Evolutionary conservation across 2,797 vertebrate species (phyloP), one percentile per base, ranked within the genome.

Genomic region (Neopelma chrysocephalum): DNA sequence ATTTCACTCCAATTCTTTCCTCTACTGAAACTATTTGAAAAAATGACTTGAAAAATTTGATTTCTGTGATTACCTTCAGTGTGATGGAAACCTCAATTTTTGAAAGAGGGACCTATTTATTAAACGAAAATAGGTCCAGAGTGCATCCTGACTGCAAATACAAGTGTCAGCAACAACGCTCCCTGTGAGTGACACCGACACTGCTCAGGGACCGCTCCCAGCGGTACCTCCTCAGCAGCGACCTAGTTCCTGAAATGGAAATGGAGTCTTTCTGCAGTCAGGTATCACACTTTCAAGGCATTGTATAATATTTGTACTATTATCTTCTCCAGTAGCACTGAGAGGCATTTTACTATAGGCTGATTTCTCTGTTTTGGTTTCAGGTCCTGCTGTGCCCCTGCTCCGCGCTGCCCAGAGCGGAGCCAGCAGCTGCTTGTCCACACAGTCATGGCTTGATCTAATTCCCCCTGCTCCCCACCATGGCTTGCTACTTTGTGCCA

Each of bases 1-100:
- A 92, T 94, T 95, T 93, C 79, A 72, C 14, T 95, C 58, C 61
- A 90, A 89, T 95, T 95, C 86, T 80, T 93, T 95, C 43, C 62
- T 89, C 83, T 84, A 54, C 90, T 76, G 82, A 84, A 95, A 94
- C 57, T 91, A 78, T 86, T 93, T 65, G 76, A 93, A 93, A 89
- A 96, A 94, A 95, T 89, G 2, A 91, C 82, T 91, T 88, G 61
- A 75, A 93, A 95, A 92, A 31, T 93, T 90, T 95, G 34, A 70
- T 95, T 95, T 86, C 66, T 79, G 58, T 47, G 54, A 95, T 95
- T 91, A 58, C 92, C 69, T 81, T 83, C 61, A 36, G 61, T 72
- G 72, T 54, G 77, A 95, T 58, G 19, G 66, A 90, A 86, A 87
- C 62, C 60, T 85, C 51, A 75, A 50, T 87, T 94, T 85, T 68